A percentile compares a stretch with the other conserved stretches of the same genome.
Evolutionary conservation across 2,113 vertebrate genomes (phyloP).

Genomic region (Ploceus nigricollis): DNA sequence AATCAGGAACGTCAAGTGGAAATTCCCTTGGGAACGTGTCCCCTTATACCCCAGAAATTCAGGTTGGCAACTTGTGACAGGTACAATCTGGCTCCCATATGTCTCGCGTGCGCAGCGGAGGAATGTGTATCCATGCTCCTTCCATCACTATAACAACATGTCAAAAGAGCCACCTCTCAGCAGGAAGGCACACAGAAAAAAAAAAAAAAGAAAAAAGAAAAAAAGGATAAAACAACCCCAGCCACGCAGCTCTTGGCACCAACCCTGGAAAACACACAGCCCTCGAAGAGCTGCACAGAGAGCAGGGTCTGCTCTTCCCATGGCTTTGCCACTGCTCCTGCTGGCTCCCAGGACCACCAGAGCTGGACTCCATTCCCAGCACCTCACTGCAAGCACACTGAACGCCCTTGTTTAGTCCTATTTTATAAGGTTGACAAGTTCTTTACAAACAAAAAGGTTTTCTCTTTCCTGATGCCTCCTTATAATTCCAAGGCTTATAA

Average conservation of each 20-base stretch:
- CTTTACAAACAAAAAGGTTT: background rate
- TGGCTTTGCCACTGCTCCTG: background rate
- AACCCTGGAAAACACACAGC: background rate
- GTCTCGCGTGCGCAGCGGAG: constrained; percentile 33
- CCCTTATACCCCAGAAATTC: constrained; percentile 65
- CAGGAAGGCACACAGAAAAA: constrained; percentile 32
- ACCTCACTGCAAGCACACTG: background rate
- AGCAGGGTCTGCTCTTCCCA: accelerated
- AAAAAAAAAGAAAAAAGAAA: too few relatives aligned
- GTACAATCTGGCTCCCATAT: constrained; percentile 75
- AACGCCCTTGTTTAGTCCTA: background rate
- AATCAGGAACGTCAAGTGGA: constrained; percentile 66
- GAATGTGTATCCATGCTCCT: constrained; percentile 63
- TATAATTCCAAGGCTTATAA: background rate
- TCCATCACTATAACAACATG: constrained; percentile 68
- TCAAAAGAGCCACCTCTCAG: constrained; percentile 66
- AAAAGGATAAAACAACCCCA: background rate
- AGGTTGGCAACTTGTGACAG: constrained; percentile 77
- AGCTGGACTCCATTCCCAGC: background rate
- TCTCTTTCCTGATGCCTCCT: background rate
- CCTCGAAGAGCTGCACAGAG: background rate
- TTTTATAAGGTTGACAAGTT: background rate
- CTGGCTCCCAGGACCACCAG: accelerated
- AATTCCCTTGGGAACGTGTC: constrained; percentile 67
- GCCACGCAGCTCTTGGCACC: background rate